Evolutionary conservation across 2,113 vertebrate species (phyloP), one percentile per base, ranked within the genome.

Genomic region (Lutjanus erythropterus): DNA sequence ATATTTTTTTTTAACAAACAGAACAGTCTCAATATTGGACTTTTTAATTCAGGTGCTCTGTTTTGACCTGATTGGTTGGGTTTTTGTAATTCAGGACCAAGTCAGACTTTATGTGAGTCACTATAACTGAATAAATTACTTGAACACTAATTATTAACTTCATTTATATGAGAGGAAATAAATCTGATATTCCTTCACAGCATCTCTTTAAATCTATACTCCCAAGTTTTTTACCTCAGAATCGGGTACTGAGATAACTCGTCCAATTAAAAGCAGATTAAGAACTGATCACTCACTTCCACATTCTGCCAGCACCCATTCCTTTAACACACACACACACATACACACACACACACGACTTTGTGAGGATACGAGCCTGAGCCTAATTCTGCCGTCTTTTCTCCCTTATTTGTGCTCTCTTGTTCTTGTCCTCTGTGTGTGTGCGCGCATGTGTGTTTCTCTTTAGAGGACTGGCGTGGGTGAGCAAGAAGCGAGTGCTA

Each of bases 341-440:
- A 56, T 27, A 62, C 58, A 62, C 33, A 47, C 39, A 71, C 69
- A 71, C 69, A 61, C 35, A 42, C 25, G 4, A 4, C 9, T 35
- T 9, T 19, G 55, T 39, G 42, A 41, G 47, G 3, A 44, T 15
- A 1, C 5, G 16, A 19, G 35, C 56, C 35, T 39, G 16, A 29
- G 27, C 27, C 29, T 27, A 3, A 77, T 21, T 12, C 31, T 27
- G 3, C 14, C 2, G 2, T 37, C 15, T 29, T n/a, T n/a, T n/a
- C n/a, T n/a, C n/a, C 7, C 12, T 53, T 3, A 41, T 68, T 16
- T 31, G 44, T 11, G 41, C 31, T 18, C n/a, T 44, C 23, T 16
- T 60, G 31, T 31, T 47, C 27, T 4, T 19, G 31, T 59, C 33
- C 52, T 69, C 35, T 47, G 11, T 66, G 14, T 35, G 62, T 74